A percentile compares a stretch with the other conserved stretches of the same genome.
These are phyloP conservation scores for Julus scandinavius DNA, from an alignment of 2,888 invertebrate genomes.

Conservation along the genomic window DNA sequence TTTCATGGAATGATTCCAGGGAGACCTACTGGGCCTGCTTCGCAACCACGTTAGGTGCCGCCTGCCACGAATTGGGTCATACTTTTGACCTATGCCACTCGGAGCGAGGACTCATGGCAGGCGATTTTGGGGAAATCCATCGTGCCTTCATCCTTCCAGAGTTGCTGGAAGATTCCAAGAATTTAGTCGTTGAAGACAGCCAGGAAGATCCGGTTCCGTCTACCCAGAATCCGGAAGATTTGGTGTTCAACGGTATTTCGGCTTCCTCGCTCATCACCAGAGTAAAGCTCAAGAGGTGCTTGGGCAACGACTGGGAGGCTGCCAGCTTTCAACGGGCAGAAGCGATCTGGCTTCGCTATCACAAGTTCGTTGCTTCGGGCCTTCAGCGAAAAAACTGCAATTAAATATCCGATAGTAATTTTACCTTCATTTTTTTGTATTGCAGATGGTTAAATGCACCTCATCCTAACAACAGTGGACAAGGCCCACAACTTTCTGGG, in stretches of 20 bases:
- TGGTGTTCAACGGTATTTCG: background rate
- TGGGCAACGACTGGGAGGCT: conserved; percentile 44
- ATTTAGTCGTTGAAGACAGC: background rate
- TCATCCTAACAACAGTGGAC: conserved; percentile 35
- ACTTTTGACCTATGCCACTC: conserved; percentile 95
- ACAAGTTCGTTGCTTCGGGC: conserved; percentile 10
- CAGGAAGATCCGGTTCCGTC: background rate
- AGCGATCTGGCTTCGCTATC: conserved; percentile 48
- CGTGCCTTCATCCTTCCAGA: conserved; percentile 71
- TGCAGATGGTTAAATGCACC: conserved; percentile 47
- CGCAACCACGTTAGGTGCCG: conserved; percentile 89
- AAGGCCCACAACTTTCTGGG: conserved; percentile 46
- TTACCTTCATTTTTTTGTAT: background rate
- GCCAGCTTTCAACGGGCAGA: background rate
- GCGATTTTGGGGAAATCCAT: conserved; percentile 86
- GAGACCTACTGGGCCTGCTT: conserved; percentile 88
- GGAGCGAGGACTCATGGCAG: conserved; percentile 90
- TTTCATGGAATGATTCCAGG: conserved; percentile 65
- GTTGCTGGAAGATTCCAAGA: background rate
- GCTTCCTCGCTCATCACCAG: conserved; percentile 1
- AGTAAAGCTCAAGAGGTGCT: background rate
- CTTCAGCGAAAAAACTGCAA: no score
- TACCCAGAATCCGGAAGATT: background rate
- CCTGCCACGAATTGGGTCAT: conserved; percentile 93
- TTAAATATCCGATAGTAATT: no score